Conservation (phyloP, 2,113 vertebrate species). For the Stigmatopora nigra region DNA sequence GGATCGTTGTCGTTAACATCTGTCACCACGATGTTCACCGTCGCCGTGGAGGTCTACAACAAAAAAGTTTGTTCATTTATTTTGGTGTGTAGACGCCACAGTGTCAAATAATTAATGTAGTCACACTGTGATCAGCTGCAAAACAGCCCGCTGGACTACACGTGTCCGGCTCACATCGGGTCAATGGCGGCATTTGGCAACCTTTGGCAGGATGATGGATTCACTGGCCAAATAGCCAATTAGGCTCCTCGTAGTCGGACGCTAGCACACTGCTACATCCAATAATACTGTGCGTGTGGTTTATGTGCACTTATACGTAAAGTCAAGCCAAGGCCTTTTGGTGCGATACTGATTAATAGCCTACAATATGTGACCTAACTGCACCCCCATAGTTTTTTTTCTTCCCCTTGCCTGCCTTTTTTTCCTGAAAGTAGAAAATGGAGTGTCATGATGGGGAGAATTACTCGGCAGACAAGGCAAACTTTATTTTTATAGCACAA, state of each 20-base stretch:
- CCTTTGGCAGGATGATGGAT: conserved; percentile 62
- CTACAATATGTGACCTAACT: conserved; percentile 28
- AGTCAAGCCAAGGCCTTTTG: conserved; percentile 58
- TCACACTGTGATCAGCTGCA: neutral
- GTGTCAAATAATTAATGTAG: neutral
- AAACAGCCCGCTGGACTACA: neutral
- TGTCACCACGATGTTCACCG: conserved; percentile 84
- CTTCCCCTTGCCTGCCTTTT: conserved; percentile 17
- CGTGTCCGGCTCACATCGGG: neutral
- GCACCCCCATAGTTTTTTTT: conserved; percentile 42
- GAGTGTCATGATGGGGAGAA: conserved; percentile 21
- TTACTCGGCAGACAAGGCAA: no score
- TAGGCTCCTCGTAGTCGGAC: conserved; percentile 64
- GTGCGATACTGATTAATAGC: conserved; percentile 64
- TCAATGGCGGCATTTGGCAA: neutral
- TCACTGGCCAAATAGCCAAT: conserved; percentile 64
- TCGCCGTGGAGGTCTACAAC: conserved; percentile 83
- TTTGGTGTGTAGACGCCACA: neutral
- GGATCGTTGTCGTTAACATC: conserved; percentile 97
- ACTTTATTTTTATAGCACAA: no score
- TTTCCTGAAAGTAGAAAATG: conserved; percentile 22
- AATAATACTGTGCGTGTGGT: conserved; percentile 47
- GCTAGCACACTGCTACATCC: conserved; percentile 55
- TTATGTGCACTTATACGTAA: conserved; percentile 27
- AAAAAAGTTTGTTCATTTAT: neutral